Conservation (phyloP, 2,113 vertebrate genomes). For the Misgurnus anguillicaudatus region DNA sequence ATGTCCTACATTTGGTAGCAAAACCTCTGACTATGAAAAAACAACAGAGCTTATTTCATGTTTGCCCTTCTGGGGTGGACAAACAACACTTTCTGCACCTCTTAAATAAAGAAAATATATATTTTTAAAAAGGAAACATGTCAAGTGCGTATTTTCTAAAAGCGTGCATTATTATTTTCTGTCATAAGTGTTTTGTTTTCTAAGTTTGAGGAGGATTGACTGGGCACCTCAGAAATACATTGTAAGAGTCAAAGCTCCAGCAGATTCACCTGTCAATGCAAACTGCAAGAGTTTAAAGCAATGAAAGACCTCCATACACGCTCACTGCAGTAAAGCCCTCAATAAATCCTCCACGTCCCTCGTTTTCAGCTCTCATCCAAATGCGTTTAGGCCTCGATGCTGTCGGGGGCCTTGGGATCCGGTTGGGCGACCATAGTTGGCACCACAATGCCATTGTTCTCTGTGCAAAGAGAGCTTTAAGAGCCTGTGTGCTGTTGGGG, state of each 20-base stretch:
- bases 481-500: not conserved
- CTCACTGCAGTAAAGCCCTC: conserved; percentile 13
- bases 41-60: too few relatives aligned
- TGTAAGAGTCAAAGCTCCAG: not conserved
- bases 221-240: not conserved
- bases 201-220: not conserved
- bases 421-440: conserved; percentile 5
- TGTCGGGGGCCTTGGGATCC: conserved; percentile 6
- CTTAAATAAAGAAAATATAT: too few relatives aligned
- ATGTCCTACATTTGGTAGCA: too few relatives aligned
- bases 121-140: too few relatives aligned
- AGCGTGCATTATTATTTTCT: not conserved
- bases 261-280: conserved; percentile 35
- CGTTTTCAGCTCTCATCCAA: not conserved
- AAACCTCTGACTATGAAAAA: too few relatives aligned
- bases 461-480: conserved; percentile 7
- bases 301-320: conserved; percentile 3
- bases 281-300: not conserved
- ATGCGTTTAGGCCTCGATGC: conserved; percentile 3
- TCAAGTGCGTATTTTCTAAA: too few relatives aligned
- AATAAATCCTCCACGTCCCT: conserved; percentile 20
- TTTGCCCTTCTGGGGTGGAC: too few relatives aligned
- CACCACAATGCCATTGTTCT: conserved; percentile 32
- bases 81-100: too few relatives aligned
- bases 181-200: not conserved